phyloP scores from a whole-genome alignment of 2,797 vertebrate species.

The Mormyrus proboscirostris region DNA sequence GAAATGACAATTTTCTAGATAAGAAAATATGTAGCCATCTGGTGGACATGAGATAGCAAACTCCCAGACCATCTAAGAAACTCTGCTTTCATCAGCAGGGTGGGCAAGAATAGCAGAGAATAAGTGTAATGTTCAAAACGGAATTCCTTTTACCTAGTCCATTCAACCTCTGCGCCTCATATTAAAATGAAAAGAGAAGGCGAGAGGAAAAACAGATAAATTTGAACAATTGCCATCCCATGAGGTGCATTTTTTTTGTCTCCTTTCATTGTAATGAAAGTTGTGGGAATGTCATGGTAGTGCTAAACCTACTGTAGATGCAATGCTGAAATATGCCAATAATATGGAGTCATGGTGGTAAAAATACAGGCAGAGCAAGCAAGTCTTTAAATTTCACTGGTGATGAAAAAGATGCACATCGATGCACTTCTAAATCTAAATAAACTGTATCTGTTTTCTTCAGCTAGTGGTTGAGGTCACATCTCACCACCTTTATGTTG shows the following conservation, averaged over 20 bases:
- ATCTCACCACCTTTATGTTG: neutral
- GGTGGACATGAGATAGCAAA: conserved; percentile 72
- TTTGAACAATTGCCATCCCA: neutral
- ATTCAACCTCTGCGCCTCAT: neutral
- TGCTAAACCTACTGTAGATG: neutral
- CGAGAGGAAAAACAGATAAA: neutral
- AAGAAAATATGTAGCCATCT: conserved; percentile 74
- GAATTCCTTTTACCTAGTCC: conserved; percentile 54
- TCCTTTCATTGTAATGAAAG: neutral
- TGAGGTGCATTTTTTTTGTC: neutral
- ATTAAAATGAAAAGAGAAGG: neutral
- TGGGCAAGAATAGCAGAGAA: conserved; percentile 39
- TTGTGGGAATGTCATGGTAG: neutral
- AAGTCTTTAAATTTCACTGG: neutral
- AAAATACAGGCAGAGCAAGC: neutral
- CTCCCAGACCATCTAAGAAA: conserved; percentile 68
- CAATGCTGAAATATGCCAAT: neutral
- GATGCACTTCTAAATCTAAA: neutral
- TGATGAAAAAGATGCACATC: neutral
- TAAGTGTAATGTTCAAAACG: conserved; percentile 60
- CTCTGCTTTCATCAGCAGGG: conserved; percentile 62
- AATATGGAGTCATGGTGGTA: neutral
- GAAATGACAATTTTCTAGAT: conserved; percentile 76
- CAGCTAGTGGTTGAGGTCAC: neutral
- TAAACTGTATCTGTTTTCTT: neutral